Conservation (phyloP, 2,113 vertebrate genomes). For the Myiozetetes cayanensis region DNA sequence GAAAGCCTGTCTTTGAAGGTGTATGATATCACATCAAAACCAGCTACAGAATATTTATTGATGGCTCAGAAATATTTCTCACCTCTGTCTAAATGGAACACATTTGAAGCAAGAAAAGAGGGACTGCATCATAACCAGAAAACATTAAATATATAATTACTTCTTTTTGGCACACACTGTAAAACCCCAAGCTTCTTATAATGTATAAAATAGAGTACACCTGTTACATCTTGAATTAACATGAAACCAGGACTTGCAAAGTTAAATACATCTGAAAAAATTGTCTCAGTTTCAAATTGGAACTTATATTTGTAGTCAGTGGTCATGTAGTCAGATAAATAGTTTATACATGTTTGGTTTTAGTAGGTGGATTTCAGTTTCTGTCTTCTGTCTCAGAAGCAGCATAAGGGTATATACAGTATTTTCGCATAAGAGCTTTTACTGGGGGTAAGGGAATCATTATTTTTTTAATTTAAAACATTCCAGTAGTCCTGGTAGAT, state of each 20-base stretch:
- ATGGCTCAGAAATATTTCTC: slow-evolving; percentile 69
- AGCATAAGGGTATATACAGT: neutral
- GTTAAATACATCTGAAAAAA: slow-evolving; percentile 58
- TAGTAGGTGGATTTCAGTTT: neutral
- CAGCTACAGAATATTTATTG: slow-evolving; percentile 54
- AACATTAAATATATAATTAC: slow-evolving; percentile 69
- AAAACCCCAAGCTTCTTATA: slow-evolving; percentile 15
- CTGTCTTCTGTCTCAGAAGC: neutral
- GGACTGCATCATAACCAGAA: slow-evolving; percentile 58
- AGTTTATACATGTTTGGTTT: neutral
- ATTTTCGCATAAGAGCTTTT: neutral
- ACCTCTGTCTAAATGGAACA: slow-evolving; percentile 62
- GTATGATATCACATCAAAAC: neutral
- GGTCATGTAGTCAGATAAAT: neutral
- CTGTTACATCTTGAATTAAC: slow-evolving; percentile 51
- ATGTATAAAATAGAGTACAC: slow-evolving; percentile 41
- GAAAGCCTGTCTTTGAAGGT: slow-evolving; percentile 45
- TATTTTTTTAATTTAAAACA: neutral
- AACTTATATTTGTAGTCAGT: neutral
- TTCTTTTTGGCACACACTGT: slow-evolving; percentile 36
- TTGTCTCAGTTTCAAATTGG: neutral
- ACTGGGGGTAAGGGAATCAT: fast-evolving
- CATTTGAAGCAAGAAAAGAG: slow-evolving; percentile 62
- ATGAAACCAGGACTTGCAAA: slow-evolving; percentile 56
- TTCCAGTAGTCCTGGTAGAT: neutral